These are phyloP conservation scores for Pampusana beccarii DNA, from an alignment of 2,113 vertebrate genomes.

Conservation along the genomic window DNA sequence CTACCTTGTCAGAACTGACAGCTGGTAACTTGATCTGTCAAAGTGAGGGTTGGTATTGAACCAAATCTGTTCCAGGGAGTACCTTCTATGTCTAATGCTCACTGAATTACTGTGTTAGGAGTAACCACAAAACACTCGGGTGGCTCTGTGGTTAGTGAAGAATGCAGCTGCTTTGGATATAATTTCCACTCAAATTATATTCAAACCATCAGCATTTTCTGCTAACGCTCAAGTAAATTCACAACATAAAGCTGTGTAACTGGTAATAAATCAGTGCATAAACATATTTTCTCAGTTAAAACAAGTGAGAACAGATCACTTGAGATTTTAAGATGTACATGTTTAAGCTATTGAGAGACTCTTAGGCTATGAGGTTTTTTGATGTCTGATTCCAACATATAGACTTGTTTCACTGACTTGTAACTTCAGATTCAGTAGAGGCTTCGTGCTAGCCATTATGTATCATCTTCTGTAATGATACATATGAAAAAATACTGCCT, in stretches of 20 bases:
- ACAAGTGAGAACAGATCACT: constrained; percentile 20
- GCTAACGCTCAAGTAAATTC: constrained; percentile 15
- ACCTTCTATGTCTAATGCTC: not conserved
- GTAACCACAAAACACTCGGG: constrained; percentile 2
- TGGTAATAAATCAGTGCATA: not conserved
- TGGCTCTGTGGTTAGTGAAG: constrained; percentile 18
- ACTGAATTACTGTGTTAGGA: not conserved
- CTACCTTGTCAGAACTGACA: not conserved
- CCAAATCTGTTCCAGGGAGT: not conserved
- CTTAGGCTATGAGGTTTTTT: not conserved
- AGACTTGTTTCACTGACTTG: not conserved
- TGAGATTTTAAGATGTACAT: not conserved
- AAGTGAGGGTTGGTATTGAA: constrained; percentile 16
- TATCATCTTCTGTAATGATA: not conserved
- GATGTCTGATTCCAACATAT: not conserved
- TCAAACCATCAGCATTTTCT: constrained; percentile 14
- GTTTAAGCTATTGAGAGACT: constrained; percentile 7
- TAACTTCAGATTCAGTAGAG: not conserved
- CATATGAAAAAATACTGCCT: not conserved
- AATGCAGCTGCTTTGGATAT: constrained; percentile 31
- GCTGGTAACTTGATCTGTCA: constrained; percentile 32
- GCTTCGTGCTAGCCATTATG: not conserved
- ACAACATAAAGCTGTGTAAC: constrained; percentile 5
- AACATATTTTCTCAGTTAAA: constrained; percentile 23
- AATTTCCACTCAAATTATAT: constrained; percentile 22